Evolutionary conservation across 2,113 vertebrate species (phyloP), one percentile per base, ranked within the genome.

Genomic region (Gallinago jamesoni): DNA sequence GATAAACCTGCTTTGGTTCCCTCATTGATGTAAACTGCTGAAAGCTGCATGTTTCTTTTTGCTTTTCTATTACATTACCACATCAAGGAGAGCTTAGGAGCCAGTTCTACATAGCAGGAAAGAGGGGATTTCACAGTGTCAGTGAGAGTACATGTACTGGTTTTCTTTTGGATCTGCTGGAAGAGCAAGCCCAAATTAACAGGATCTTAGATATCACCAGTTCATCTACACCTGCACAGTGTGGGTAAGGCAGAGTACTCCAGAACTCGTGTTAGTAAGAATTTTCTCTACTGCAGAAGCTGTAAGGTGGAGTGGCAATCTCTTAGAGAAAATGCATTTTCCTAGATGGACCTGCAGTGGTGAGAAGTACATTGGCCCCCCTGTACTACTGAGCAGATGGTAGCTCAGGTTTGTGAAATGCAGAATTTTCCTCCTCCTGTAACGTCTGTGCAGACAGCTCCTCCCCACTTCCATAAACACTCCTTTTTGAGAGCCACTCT

Each of bases 1-100:
- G 78, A 90, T 84, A 95, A 95, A 89, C 94, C 84, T 88, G 3
- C 35, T 96, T 86, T 80, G 20, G 43, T 93, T 89, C 30, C 85
- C 72, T 81, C 33, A 41, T 45, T 93, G 72, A 88, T 86, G 70
- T 86, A 25, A 4, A 1, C 41, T 77, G 55, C 77, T 27, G 56
- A 94, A 90, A 95, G 89, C 7, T 89, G 72, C 78, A 27, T 0
- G 1, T 88, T 94, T 86, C 56, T 37, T 74, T 92, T 90, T 11
- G 1, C 37, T 94, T 75, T 91, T 12, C 41, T 86, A 1, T 90
- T 95, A 48, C 39, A 19, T 93, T 73, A 64, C 78, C 84, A 75
- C 70, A 88, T 66, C 67, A 91, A 92, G 89, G 74, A 87, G 56
- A 48, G 39, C 69, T 79, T n/a, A 92, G 81, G 37, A 73, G 64